Percentiles rank a stretch among this genome's conserved stretches.
Conservation (phyloP, 2,113 vertebrate species). For the Fulmarus glacialis region DNA sequence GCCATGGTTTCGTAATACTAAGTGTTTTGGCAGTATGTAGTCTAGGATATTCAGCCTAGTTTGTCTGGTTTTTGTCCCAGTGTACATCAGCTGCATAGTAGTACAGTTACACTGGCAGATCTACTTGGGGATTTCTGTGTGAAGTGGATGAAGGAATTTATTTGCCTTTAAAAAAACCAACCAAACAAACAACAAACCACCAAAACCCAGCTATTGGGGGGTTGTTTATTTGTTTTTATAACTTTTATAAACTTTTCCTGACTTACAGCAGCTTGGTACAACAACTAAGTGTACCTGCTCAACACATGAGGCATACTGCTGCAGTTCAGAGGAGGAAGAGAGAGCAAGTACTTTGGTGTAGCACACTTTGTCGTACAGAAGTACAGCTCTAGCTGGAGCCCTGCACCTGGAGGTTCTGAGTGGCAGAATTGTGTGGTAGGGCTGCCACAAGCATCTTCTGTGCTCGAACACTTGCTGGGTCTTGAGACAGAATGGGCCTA, state of each 20-base stretch:
- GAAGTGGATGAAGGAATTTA: background rate
- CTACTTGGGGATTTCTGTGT: background rate
- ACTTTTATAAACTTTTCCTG: background rate
- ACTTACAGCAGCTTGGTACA: background rate
- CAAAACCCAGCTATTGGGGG: background rate
- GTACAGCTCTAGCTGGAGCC: background rate
- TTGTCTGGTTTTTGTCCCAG: background rate
- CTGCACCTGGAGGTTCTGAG: background rate
- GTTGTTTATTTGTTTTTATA: background rate
- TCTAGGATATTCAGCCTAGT: background rate
- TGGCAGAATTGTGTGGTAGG: background rate
- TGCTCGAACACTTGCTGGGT: background rate
- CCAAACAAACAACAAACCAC: too few species aligned
- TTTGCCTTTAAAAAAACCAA: background rate
- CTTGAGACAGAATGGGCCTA: background rate
- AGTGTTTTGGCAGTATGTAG: background rate
- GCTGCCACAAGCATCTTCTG: background rate
- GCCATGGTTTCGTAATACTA: fast-evolving
- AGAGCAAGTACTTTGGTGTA: background rate
- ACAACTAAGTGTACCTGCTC: background rate
- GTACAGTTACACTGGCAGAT: background rate
- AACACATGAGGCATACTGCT: background rate
- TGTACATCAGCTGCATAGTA: fast-evolving
- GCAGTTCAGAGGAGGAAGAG: background rate
- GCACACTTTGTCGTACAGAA: background rate